Evolutionary conservation across 2,797 vertebrate genomes (phyloP).

Genomic region (Lutjanus argentimaculatus): DNA sequence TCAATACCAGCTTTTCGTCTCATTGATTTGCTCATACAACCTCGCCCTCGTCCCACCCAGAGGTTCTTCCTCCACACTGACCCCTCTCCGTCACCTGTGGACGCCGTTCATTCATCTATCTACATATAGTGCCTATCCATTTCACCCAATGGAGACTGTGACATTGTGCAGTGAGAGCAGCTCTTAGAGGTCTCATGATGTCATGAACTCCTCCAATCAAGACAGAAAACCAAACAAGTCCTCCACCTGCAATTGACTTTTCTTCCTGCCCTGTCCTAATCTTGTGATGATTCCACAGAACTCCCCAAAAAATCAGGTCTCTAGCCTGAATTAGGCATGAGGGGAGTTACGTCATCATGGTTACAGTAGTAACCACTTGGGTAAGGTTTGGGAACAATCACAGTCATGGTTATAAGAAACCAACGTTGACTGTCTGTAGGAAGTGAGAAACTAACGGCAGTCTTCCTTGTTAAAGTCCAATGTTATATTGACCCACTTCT

Average conservation of each 20-base stretch:
- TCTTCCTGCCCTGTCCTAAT: too few species aligned
- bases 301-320: too few species aligned
- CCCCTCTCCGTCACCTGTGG: conserved; percentile 71
- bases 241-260: too few species aligned
- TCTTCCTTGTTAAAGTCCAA: neutral
- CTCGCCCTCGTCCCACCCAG: conserved; percentile 64
- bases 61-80: conserved; percentile 67
- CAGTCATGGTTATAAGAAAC: neutral
- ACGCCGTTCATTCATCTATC: conserved; percentile 69
- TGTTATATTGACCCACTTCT: neutral
- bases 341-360: neutral
- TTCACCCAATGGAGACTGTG: conserved; percentile 42
- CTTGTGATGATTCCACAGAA: too few species aligned
- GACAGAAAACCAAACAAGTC: too few species aligned
- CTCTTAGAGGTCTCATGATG: conserved; percentile 46
- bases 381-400: neutral
- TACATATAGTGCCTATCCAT: conserved; percentile 63
- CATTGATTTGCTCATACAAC: conserved; percentile 80
- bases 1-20: conserved; percentile 80
- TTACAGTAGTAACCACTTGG: neutral
- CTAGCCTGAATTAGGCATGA: neutral
- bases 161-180: conserved; percentile 35
- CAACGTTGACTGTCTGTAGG: neutral
- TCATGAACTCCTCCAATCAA: conserved; percentile 10
- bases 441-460: neutral